phyloP scores from a whole-genome alignment of 1,140 invertebrate species.

The Pseudomyrmex pallidus region DNA sequence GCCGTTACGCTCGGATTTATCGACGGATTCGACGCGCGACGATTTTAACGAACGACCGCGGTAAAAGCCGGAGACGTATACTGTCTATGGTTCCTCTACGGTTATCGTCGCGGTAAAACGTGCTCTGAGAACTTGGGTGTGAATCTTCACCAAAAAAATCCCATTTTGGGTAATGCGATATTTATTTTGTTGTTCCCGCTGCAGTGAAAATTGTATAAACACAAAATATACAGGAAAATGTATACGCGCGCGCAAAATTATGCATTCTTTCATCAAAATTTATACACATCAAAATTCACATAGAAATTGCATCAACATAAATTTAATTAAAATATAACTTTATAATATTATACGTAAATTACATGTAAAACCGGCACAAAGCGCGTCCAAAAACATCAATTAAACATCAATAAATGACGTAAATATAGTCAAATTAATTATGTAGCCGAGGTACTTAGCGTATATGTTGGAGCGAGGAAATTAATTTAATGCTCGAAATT shows the following conservation, averaged over 20 bases:
- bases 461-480: conserved; percentile 9
- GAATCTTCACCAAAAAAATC: too few relatives aligned
- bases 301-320: not conserved
- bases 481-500: conserved; percentile 23
- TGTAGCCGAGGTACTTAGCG: not conserved
- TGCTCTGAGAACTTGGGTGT: not conserved
- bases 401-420: not conserved
- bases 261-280: too few relatives aligned
- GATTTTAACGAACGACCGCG: conserved; percentile 50
- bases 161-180: too few relatives aligned
- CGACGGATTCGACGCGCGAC: conserved; percentile 39
- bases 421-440: not conserved
- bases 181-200: too few relatives aligned
- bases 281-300: too few relatives aligned
- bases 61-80: conserved; percentile 35
- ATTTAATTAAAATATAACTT: not conserved
- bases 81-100: conserved; percentile 19
- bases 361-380: too few relatives aligned
- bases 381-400: too few relatives aligned
- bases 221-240: too few relatives aligned
- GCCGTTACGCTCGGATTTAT: conserved; percentile 40
- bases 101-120: conserved; percentile 6
- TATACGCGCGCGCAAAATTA: too few relatives aligned
- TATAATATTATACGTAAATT: too few relatives aligned
- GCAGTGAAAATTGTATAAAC: too few relatives aligned